phyloP scores from a whole-genome alignment of 1,140 invertebrate genomes.

The Neelides sp. region DNA sequence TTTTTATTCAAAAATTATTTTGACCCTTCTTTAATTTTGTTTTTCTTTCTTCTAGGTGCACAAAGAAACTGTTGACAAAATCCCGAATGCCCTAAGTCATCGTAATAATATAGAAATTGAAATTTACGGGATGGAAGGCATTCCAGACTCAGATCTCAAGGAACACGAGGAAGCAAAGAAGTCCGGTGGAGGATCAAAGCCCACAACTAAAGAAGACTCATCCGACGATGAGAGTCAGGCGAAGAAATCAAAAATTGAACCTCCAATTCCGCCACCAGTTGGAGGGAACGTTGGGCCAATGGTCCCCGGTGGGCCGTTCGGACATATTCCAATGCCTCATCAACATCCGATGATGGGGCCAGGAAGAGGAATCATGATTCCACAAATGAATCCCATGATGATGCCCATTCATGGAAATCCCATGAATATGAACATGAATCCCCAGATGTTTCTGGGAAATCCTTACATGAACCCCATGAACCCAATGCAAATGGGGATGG shows the following conservation, averaged over 20 bases:
- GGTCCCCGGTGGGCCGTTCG: too few species aligned
- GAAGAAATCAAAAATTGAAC: conserved; percentile 54
- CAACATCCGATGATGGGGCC: neutral
- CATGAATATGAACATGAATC: conserved; percentile 14
- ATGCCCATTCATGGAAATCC: conserved; percentile 20
- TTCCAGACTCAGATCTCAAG: conserved; percentile 84
- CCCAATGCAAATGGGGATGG: too few species aligned
- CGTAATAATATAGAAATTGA: conserved; percentile 98
- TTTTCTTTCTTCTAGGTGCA: conserved; percentile 62
- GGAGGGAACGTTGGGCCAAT: too few species aligned
- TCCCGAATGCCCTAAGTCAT: conserved; percentile 95
- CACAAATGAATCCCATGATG: too few species aligned
- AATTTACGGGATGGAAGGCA: conserved; percentile 99
- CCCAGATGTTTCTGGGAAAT: conserved; percentile 13
- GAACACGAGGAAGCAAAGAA: conserved; percentile 80
- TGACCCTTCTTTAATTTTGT: neutral
- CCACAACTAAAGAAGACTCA: conserved; percentile 19
- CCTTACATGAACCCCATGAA: conserved; percentile 13
- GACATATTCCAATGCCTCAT: neutral
- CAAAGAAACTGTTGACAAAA: conserved; percentile 99
- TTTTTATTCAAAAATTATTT: neutral
- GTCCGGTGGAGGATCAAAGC: conserved; percentile 35
- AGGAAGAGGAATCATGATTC: too few species aligned
- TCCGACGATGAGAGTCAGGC: conserved; percentile 57
- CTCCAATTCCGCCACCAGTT: conserved; percentile 29